Evolutionary conservation across 2,888 invertebrate genomes (phyloP).

Genomic region (Stenurella melanura): DNA sequence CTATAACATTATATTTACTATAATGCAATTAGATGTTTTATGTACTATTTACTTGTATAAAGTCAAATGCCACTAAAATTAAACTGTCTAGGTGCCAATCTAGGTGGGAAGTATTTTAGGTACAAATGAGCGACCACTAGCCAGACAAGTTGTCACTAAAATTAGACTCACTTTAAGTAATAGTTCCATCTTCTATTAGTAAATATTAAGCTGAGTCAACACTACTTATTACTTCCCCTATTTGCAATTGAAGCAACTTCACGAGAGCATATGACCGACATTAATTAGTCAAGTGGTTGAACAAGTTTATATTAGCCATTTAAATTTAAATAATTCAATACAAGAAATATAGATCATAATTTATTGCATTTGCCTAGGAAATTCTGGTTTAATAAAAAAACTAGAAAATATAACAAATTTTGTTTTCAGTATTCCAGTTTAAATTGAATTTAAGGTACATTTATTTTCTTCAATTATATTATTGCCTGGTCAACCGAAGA

Average conservation of each 20-base stretch:
- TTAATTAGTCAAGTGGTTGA: neutral
- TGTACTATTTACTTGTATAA: slow-evolving; percentile 2
- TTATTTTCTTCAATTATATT: too few relatives aligned
- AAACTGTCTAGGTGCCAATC: neutral
- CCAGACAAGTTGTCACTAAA: neutral
- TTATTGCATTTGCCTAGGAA: too few relatives aligned
- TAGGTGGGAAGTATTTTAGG: neutral
- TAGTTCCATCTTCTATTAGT: neutral
- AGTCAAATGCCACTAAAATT: neutral
- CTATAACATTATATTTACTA: slow-evolving; percentile 44
- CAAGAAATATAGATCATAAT: too few relatives aligned
- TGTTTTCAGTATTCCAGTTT: too few relatives aligned
- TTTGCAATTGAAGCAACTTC: neutral
- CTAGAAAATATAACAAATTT: too few relatives aligned
- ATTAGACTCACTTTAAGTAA: neutral
- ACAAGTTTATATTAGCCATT: too few relatives aligned
- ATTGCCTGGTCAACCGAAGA: too few relatives aligned
- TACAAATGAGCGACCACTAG: neutral
- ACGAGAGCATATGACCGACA: neutral
- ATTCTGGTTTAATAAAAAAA: too few relatives aligned
- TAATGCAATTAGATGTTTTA: slow-evolving; percentile 45
- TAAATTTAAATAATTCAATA: too few relatives aligned
- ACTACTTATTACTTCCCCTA: neutral
- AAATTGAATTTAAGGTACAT: too few relatives aligned
- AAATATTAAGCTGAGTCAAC: neutral